Evolutionary conservation across 2,113 vertebrate species (phyloP), one percentile per base, ranked within the genome.

Genomic region (Hirundichthys speculiger): DNA sequence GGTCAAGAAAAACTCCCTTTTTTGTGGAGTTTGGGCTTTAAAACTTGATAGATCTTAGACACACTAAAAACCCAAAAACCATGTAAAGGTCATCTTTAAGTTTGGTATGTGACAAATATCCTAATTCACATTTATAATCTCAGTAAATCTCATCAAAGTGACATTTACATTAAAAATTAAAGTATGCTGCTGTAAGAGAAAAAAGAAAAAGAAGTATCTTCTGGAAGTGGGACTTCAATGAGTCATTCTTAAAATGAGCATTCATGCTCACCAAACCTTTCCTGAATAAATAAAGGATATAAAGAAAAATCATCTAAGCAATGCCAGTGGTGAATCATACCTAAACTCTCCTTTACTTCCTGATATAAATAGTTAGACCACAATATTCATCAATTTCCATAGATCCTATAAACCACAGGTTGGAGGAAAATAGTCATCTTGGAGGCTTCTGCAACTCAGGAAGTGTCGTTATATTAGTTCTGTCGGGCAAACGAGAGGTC

Each of bases 331-430:
- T 86, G 83, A 83, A 69, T 80, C 80, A 83, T 52, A 30, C 13
- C 64, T 43, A 24, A 51, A 67, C 54, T 43, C 58, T 53, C 30
- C 18, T 55, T 46, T 12, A 24, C 68, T 59, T 20, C 45, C 19
- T 41, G 52, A 59, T 55, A 60, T 78, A 79, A 84, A 82, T 79
- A 79, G n/a, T 52, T 13, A 13, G n/a, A 66, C 69, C 59, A 38
- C 62, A 72, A 55, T 66, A 62, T 73, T 73, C 65, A 71, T 66
- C 64, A 69, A 72, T 78, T 73, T 78, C 68, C 47, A 41, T 2
- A 34, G 25, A 56, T 53, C 53, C 30, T n/a, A 34, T 20, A 42
- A 64, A 71, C 46, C 54, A 16, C 50, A 42, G 51, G 49, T 54
- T 49, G 38, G 39, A 60, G 22, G 53, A 61, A 82, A 76, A 78